Conservation (phyloP, 2,113 vertebrate species). For the Setophaga coronata region DNA sequence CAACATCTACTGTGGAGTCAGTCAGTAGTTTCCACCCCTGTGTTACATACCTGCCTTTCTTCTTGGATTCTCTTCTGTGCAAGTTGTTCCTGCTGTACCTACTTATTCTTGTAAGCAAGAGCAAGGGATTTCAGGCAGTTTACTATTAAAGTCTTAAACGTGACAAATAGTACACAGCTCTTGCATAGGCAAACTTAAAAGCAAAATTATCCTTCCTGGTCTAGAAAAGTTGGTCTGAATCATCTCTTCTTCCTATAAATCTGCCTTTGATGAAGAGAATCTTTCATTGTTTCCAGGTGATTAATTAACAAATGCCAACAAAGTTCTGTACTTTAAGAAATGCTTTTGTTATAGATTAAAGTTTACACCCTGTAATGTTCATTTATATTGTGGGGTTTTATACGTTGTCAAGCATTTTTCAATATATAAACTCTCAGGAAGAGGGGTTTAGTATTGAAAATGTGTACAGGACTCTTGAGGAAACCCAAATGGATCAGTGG, state of each 20-base stretch:
- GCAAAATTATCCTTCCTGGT: background rate
- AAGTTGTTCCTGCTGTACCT: background rate
- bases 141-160: background rate
- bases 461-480: background rate
- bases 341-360: background rate
- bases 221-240: background rate
- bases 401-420: background rate
- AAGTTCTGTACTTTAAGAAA: background rate
- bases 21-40: background rate
- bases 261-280: background rate
- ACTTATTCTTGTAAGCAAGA: background rate
- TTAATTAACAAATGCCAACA: background rate
- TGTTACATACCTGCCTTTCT: background rate
- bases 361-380: background rate
- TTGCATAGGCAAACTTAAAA: background rate
- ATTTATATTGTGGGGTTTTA: background rate
- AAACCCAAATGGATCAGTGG: background rate
- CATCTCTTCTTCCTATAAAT: background rate
- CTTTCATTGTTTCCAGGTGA: background rate
- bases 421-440: background rate
- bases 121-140: background rate
- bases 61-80: background rate
- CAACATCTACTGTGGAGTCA: background rate
- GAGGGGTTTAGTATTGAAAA: background rate
- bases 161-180: background rate